phyloP scores from a whole-genome alignment of 2,797 vertebrate species.

The Coccyzus lansbergi region DNA sequence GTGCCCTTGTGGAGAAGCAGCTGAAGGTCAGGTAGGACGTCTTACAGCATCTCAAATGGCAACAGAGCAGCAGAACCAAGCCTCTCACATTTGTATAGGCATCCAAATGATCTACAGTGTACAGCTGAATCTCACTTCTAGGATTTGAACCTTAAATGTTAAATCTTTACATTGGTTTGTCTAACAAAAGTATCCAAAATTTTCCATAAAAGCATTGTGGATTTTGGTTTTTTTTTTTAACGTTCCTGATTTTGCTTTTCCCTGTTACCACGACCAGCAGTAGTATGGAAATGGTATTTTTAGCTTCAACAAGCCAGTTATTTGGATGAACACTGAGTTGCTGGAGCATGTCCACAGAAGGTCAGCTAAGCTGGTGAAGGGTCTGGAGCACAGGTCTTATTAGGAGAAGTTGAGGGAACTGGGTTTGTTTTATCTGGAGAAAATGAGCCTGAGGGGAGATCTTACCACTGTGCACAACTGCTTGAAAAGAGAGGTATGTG shows the following conservation, averaged over 20 bases:
- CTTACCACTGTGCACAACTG: no score
- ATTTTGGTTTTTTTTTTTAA: not conserved
- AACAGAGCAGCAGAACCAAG: not conserved
- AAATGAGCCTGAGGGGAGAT: no score
- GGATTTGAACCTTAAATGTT: not conserved
- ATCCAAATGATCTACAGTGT: not conserved
- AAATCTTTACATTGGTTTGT: not conserved
- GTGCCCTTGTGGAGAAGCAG: not conserved
- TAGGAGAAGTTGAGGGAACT: no score
- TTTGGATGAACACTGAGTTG: not conserved
- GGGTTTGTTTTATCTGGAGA: no score
- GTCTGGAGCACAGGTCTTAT: no score
- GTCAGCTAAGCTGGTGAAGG: no score
- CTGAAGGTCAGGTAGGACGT: not conserved
- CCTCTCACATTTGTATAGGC: no score
- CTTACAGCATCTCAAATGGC: not conserved
- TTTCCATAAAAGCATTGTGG: not conserved
- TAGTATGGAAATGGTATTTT: not conserved
- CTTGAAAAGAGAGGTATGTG: no score
- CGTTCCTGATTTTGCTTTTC: not conserved
- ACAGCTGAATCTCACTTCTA: not conserved
- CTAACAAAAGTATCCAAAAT: not conserved
- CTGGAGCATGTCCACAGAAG: no score
- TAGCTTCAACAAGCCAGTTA: not conserved
- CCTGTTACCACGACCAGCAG: not conserved